phyloP scores from a whole-genome alignment of 2,797 vertebrate species.

The Pagetopsis macropterus region DNA sequence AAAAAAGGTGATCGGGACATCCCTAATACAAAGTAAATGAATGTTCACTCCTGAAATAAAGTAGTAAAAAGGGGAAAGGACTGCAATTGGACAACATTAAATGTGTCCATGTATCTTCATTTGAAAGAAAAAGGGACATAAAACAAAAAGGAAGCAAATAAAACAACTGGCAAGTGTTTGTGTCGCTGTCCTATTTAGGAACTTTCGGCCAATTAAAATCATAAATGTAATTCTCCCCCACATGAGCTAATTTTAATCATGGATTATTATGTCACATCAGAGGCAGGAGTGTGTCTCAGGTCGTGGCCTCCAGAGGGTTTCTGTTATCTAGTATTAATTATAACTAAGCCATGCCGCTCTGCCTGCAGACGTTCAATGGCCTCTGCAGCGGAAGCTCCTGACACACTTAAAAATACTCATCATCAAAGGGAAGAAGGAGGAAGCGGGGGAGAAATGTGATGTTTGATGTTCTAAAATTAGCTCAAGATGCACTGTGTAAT shows the following conservation, averaged over 20 bases:
- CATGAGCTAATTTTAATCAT: slow-evolving; percentile 16
- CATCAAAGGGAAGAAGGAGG: slow-evolving; percentile 35
- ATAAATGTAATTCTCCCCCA: neutral
- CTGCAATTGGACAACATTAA: neutral
- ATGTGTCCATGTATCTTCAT: neutral
- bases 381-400: slow-evolving; percentile 30
- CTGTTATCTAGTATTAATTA: slow-evolving; percentile 56
- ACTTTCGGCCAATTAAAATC: neutral
- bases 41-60: too few species aligned
- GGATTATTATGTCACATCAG: slow-evolving; percentile 36
- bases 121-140: neutral
- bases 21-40: too few species aligned
- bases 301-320: slow-evolving; percentile 35
- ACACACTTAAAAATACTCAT: slow-evolving; percentile 49
- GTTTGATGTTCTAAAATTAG: slow-evolving; percentile 55
- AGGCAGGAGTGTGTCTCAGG: slow-evolving; percentile 19
- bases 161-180: neutral
- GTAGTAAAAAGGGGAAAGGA: neutral
- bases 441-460: slow-evolving; percentile 14
- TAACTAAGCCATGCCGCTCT: slow-evolving; percentile 29
- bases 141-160: neutral
- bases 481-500: neutral
- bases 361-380: slow-evolving; percentile 21
- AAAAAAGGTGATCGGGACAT: too few species aligned
- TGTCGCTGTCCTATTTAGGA: neutral